Evolutionary conservation across 2,113 vertebrate genomes (phyloP).

Genomic region (Datnioides undecimradiatus): DNA sequence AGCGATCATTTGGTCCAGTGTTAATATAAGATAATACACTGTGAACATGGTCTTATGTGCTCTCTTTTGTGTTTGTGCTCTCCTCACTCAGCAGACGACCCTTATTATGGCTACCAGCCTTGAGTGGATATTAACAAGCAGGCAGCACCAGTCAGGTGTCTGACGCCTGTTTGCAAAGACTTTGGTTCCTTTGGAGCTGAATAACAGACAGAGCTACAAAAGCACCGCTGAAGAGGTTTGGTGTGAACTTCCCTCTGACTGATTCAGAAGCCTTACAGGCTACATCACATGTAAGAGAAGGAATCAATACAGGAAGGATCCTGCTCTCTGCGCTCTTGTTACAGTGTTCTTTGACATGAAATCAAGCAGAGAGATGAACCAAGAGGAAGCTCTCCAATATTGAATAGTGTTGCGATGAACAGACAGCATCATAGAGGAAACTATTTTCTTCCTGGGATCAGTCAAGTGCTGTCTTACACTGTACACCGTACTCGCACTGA

Average conservation of each 20-base stretch:
- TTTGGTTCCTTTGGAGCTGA: conserved; percentile 43
- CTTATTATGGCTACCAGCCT: conserved; percentile 81
- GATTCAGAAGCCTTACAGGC: conserved; percentile 1
- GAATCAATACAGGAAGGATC: conserved; percentile 18
- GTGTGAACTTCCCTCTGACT: conserved; percentile 17
- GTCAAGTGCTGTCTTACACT: conserved; percentile 28
- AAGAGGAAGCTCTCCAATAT: conserved; percentile 19
- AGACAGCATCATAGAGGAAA: conserved; percentile 34
- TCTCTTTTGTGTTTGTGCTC: conserved; percentile 13
- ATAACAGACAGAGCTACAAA: background rate
- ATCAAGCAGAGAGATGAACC: conserved; percentile 10
- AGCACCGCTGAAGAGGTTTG: conserved; percentile 16
- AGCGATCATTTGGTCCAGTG: too few relatives aligned
- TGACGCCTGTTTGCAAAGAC: conserved; percentile 33
- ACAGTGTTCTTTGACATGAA: background rate
- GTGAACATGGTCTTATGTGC: background rate
- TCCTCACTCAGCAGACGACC: conserved; percentile 77
- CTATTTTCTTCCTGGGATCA: conserved; percentile 31
- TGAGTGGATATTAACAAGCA: conserved; percentile 52
- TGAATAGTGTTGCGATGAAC: conserved; percentile 25
- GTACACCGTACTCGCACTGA: conserved; percentile 78
- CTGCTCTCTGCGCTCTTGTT: background rate
- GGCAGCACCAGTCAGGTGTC: background rate
- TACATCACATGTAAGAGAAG: background rate
- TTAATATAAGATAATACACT: too few relatives aligned